phyloP scores from a whole-genome alignment of 2,888 invertebrate genomes.

The Ormia ochracea region DNA sequence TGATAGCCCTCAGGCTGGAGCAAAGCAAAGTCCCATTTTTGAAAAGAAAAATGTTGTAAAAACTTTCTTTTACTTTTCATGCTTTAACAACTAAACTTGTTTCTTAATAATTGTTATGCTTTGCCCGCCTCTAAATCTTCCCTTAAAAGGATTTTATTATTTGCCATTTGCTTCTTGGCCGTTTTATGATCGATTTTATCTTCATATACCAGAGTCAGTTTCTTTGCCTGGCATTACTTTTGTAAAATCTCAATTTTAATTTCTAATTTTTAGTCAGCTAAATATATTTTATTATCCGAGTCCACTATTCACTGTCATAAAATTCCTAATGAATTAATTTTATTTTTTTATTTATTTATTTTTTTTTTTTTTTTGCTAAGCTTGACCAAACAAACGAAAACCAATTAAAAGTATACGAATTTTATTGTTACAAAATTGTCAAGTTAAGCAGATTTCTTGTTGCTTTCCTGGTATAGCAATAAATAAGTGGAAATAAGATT shows the following conservation, averaged over 20 bases:
- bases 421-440: constrained; percentile 36
- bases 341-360: neutral
- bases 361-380: neutral
- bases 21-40: too few species aligned
- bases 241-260: neutral
- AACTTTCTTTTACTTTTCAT: neutral
- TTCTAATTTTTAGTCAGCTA: constrained; percentile 20
- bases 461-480: neutral
- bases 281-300: constrained; percentile 34
- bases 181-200: constrained; percentile 53
- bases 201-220: constrained; percentile 47
- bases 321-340: constrained; percentile 56
- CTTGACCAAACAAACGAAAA: constrained; percentile 29
- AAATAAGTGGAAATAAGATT: constrained; percentile 15
- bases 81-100: neutral
- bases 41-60: neutral
- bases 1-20: too few species aligned
- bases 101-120: neutral
- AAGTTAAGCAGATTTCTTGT: constrained; percentile 28
- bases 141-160: constrained; percentile 1
- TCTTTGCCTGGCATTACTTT: neutral
- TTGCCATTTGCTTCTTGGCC: constrained; percentile 8
- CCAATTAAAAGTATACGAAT: constrained; percentile 56
- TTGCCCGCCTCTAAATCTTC: neutral
- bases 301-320: constrained; percentile 45